Percentiles rank a stretch among this genome's conserved stretches.
Evolutionary conservation across 2,113 vertebrate genomes (phyloP).

Genomic region (Anarrhichthys ocellatus): DNA sequence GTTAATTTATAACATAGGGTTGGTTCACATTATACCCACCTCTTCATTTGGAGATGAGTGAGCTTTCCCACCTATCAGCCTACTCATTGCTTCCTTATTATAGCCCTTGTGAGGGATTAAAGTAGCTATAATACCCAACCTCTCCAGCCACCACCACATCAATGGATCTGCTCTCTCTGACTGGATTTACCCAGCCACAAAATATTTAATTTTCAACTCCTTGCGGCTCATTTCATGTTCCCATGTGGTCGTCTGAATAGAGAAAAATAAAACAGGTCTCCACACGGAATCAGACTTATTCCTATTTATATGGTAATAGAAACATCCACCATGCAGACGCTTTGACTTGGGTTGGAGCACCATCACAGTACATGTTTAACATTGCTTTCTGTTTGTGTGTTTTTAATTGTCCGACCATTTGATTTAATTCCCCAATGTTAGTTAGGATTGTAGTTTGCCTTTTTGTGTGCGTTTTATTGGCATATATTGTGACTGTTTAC

Average conservation of each 20-base stretch:
- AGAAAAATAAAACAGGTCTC: slow-evolving; percentile 45
- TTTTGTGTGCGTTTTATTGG: background rate
- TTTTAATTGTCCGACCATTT: slow-evolving; percentile 3
- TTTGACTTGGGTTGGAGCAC: background rate
- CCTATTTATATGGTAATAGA: slow-evolving; percentile 26
- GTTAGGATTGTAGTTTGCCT: background rate
- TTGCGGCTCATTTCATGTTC: slow-evolving; percentile 67
- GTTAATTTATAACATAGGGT: slow-evolving; percentile 42
- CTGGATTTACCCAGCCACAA: slow-evolving; percentile 49
- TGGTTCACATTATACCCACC: slow-evolving; percentile 36
- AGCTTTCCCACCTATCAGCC: slow-evolving; percentile 34
- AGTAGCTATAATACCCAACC: slow-evolving; percentile 26
- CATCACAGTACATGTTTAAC: slow-evolving; percentile 16
- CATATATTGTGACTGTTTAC: background rate
- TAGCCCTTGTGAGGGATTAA: slow-evolving; percentile 37
- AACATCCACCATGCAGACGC: slow-evolving; percentile 11
- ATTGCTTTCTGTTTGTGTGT: background rate
- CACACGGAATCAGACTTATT: slow-evolving; percentile 29
- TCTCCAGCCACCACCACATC: slow-evolving; percentile 61
- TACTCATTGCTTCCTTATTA: slow-evolving; percentile 58
- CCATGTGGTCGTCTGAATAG: slow-evolving; percentile 26
- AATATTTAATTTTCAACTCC: slow-evolving; percentile 58
- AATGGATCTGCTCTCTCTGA: slow-evolving; percentile 41
- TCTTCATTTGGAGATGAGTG: slow-evolving; percentile 34
- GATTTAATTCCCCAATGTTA: background rate